A percentile compares a stretch with the other conserved stretches of the same genome.
These are phyloP conservation scores for Diadumene lineata DNA, from an alignment of 92 coral and sea anemone species.

Conservation along the genomic window DNA sequence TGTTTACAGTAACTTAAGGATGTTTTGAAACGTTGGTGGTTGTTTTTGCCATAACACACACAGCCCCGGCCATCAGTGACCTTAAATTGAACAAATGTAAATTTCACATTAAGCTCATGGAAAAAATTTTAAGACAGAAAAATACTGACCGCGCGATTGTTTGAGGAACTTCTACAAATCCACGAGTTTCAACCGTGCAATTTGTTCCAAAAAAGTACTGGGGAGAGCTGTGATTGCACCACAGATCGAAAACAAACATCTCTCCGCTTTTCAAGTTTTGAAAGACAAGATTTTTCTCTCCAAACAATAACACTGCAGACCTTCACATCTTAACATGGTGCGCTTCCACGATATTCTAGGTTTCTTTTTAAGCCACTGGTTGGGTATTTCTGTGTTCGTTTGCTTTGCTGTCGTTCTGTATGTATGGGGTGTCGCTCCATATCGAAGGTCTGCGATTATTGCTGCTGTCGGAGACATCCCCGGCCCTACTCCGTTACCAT, in stretches of 20 bases:
- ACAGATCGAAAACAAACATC: neutral
- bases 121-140: too few species aligned
- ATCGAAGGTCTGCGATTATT: neutral
- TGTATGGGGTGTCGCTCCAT: conserved; percentile 15
- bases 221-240: neutral
- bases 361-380: neutral
- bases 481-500: conserved; percentile 42
- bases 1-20: too few species aligned
- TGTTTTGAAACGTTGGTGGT: too few species aligned
- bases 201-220: too few species aligned
- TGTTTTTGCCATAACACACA: too few species aligned
- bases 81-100: too few species aligned
- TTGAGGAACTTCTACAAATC: too few species aligned
- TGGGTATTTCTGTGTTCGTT: neutral
- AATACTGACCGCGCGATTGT: too few species aligned
- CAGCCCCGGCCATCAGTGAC: too few species aligned
- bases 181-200: too few species aligned
- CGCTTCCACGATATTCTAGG: neutral
- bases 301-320: neutral
- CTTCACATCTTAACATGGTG: neutral
- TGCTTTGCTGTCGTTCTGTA: conserved; percentile 6
- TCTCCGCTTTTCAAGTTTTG: neutral
- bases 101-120: too few species aligned
- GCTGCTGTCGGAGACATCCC: conserved; percentile 23
- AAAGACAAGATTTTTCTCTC: neutral